Conservation (phyloP, 1,140 invertebrate species). For the Onthophagus taurus region DNA sequence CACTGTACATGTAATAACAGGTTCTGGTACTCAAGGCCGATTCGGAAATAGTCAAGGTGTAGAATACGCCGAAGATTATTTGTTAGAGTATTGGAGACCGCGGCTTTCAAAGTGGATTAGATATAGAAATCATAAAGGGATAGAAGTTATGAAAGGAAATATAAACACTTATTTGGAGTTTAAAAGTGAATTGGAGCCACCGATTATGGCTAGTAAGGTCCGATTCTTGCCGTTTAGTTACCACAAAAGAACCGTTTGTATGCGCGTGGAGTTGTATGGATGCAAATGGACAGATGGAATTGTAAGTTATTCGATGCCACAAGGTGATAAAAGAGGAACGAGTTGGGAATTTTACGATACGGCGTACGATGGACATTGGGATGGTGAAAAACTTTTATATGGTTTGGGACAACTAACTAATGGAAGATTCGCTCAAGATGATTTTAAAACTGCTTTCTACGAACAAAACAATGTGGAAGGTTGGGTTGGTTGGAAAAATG, state of each 20-base stretch:
- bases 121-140: constrained; percentile 54
- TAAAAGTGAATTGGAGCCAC: constrained; percentile 59
- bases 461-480: constrained; percentile 55
- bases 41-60: constrained; percentile 77
- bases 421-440: constrained; percentile 45
- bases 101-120: constrained; percentile 61
- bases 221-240: constrained; percentile 64
- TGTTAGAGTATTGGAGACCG: constrained; percentile 70
- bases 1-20: constrained; percentile 62
- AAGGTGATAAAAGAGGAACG: constrained; percentile 61
- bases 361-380: constrained; percentile 62
- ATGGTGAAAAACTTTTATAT: constrained; percentile 46
- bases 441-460: constrained; percentile 60
- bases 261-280: constrained; percentile 68
- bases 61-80: constrained; percentile 68
- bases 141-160: constrained; percentile 68
- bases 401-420: constrained; percentile 83
- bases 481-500: constrained; percentile 90
- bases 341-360: constrained; percentile 69
- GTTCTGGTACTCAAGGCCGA: constrained; percentile 71
- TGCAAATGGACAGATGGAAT: constrained; percentile 66
- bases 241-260: constrained; percentile 64
- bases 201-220: constrained; percentile 62
- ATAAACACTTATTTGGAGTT: constrained; percentile 72
- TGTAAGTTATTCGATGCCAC: constrained; percentile 70